Evolutionary conservation across 1,140 invertebrate genomes (phyloP).

Genomic region (Linepithema humile): DNA sequence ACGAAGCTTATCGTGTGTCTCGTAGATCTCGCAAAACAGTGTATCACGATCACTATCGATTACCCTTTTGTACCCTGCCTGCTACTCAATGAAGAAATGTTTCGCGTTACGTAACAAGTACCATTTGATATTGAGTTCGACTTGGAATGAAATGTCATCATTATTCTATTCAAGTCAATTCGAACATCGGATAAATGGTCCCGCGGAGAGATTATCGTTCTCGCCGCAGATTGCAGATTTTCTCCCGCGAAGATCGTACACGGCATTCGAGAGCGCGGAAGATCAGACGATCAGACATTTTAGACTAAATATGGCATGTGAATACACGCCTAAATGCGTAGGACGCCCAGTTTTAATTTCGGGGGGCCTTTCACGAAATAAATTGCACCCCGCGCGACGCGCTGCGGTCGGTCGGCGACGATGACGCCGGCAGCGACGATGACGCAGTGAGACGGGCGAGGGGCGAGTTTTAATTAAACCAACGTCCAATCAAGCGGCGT

Average conservation of each 20-base stretch:
- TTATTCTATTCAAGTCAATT: conserved; percentile 51
- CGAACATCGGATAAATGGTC: conserved; percentile 19
- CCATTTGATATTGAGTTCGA: conserved; percentile 2
- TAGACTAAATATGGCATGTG: not conserved
- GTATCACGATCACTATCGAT: conserved; percentile 17
- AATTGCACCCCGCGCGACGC: not conserved
- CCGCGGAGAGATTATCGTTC: conserved; percentile 11
- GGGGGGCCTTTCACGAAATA: conserved; percentile 2
- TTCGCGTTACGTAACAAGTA: conserved; percentile 37
- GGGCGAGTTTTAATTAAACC: conserved; percentile 72
- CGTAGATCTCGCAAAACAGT: conserved; percentile 11
- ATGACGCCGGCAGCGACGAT: conserved; percentile 9
- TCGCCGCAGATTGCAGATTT: conserved; percentile 21
- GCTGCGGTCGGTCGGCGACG: not conserved
- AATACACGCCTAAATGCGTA: not conserved
- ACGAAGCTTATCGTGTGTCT: conserved; percentile 9
- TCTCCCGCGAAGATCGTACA: too few relatives aligned
- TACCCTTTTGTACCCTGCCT: conserved; percentile 23
- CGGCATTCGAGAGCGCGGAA: too few relatives aligned
- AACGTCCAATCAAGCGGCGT: conserved; percentile 64
- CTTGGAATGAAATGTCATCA: conserved; percentile 49
- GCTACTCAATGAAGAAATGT: not conserved
- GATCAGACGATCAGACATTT: too few relatives aligned
- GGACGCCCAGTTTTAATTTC: not conserved
- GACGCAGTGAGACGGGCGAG: conserved; percentile 22